Evolutionary conservation across 2,888 invertebrate species (phyloP), one percentile per base, ranked within the genome.

Genomic region (Macaria notata): DNA sequence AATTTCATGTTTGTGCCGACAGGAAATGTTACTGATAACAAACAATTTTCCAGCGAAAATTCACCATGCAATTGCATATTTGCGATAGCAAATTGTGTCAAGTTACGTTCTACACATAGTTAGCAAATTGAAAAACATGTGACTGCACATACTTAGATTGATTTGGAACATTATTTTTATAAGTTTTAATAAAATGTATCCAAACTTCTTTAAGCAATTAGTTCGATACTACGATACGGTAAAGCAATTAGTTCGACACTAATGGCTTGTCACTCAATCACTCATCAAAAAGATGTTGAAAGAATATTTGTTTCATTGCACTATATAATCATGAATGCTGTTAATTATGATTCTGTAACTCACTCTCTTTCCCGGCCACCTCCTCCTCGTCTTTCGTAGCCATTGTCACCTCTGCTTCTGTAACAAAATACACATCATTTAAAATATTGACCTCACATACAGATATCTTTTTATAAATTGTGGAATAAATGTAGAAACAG

Each of bases 331-430:
- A 19, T 19, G 19, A 19, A 19, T 19, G 19, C 19, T 19, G 19
- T 19, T 19, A 19, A 19, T 19, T 1, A 19, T 19, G 19, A 19
- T 19, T 19, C 19, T 19, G 19, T 36, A 36, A 92, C 94, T 92
- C 77, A 94, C 94, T 93, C 94, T 91, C 93, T 86, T 94, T 93
- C 94, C 89, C 94, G 86, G 62, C 92, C 89, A 70, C 80, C 88
- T 66, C 80, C 88, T 66, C 80, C 84, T 69, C 83, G 92, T 71
- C 82, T 88, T 70, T 85, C 93, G 76, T 92, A 90, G n/a, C 92
- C 91, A 61, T 89, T 91, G 71, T 92, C 91, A 31, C 90, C 85
- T 69, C 92, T 79, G 66, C 90, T 84, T 69, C 86, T 86, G 66
- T 39, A 46, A 56, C 6, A 7, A 43, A 38, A 31, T 19, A 36